These are phyloP conservation scores for Psittacula echo DNA, from an alignment of 2,797 vertebrate genomes.

Conservation along the genomic window DNA sequence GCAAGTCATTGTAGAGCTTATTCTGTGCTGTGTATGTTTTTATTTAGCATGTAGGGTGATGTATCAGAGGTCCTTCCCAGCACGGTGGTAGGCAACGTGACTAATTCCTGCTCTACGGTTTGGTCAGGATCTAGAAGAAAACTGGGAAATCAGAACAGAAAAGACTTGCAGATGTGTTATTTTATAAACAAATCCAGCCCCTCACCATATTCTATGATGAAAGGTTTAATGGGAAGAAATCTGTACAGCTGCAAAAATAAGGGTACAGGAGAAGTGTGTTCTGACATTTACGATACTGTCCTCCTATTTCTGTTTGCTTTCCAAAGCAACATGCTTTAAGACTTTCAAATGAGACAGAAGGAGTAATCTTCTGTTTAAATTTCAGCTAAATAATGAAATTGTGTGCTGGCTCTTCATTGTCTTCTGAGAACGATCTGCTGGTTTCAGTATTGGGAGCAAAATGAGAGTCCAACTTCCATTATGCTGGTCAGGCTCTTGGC, in stretches of 20 bases:
- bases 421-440: not conserved
- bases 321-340: not conserved
- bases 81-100: not conserved
- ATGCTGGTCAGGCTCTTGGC: slow-evolving; percentile 43
- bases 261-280: not conserved
- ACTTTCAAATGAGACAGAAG: not conserved
- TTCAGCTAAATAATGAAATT: slow-evolving; percentile 13
- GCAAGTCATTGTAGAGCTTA: not conserved
- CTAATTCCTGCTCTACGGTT: not conserved
- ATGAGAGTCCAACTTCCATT: slow-evolving; percentile 1
- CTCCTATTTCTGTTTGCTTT: not conserved
- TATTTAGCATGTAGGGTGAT: not conserved
- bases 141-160: not conserved
- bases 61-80: not conserved
- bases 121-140: not conserved
- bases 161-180: not conserved
- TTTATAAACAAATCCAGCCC: not conserved
- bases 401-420: not conserved
- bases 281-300: rapidly evolving
- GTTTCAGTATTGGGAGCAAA: not conserved
- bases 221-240: not conserved
- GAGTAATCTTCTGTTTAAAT: slow-evolving; percentile 28
- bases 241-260: not conserved
- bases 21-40: not conserved
- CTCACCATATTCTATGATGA: not conserved